These are phyloP conservation scores for Canis aureus DNA, from an alignment of 2,113 vertebrate species.

Conservation along the genomic window DNA sequence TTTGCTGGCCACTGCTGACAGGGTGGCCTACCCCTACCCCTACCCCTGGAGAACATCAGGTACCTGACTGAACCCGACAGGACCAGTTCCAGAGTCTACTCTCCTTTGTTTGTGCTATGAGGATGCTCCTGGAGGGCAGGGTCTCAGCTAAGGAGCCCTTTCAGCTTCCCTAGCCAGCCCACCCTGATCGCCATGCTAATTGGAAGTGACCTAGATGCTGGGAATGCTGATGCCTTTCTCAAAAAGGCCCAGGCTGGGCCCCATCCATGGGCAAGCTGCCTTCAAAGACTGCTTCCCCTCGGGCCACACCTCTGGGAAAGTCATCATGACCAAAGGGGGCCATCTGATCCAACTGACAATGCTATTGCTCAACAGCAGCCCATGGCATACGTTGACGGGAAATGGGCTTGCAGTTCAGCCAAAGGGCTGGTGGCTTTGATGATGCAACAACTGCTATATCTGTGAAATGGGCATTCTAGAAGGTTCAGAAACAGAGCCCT, in stretches of 20 bases:
- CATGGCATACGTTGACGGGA: slow-evolving; percentile 53
- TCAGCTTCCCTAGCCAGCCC: not conserved
- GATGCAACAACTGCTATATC: slow-evolving; percentile 30
- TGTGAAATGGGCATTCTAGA: slow-evolving; percentile 24
- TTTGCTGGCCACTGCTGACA: not conserved
- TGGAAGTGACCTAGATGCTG: not conserved
- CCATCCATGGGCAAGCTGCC: not conserved
- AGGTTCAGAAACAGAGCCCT: not conserved
- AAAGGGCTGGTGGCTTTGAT: slow-evolving; percentile 68
- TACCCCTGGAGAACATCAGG: not conserved
- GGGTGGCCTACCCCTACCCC: not conserved
- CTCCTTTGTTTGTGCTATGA: not conserved
- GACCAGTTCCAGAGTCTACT: not conserved
- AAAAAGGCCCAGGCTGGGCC: not conserved
- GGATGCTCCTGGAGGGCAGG: not conserved
- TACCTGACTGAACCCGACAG: rapidly evolving
- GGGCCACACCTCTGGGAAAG: slow-evolving; percentile 66
- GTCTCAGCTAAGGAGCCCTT: not conserved
- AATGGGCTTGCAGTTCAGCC: slow-evolving; percentile 64
- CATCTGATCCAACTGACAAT: not conserved
- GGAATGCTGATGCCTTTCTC: slow-evolving; percentile 6
- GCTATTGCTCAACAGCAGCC: slow-evolving; percentile 68
- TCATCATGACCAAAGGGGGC: slow-evolving; percentile 23
- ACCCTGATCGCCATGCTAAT: not conserved
- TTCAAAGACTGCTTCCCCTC: not conserved